Conservation (phyloP, 2,797 vertebrate genomes). For the Galagoides demidoff region DNA sequence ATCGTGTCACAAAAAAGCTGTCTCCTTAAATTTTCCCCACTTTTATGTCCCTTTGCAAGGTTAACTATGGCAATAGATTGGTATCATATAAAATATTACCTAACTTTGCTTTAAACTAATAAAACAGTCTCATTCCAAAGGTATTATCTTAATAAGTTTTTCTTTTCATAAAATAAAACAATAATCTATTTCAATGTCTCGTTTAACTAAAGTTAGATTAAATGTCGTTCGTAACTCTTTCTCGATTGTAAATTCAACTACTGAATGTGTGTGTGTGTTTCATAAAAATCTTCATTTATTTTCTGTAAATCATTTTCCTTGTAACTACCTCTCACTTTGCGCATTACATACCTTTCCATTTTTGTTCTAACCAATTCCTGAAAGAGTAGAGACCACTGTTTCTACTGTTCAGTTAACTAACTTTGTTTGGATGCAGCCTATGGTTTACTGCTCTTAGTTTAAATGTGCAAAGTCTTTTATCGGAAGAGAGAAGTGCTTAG, state of each 20-base stretch:
- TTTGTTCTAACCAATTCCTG: constrained; percentile 53
- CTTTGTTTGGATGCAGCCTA: constrained; percentile 39
- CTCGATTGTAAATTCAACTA: constrained; percentile 27
- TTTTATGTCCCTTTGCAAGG: background rate
- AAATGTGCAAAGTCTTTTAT: constrained; percentile 45
- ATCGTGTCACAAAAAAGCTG: background rate
- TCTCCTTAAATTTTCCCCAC: background rate
- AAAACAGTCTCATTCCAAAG: constrained; percentile 19
- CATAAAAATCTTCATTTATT: background rate
- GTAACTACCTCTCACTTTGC: background rate
- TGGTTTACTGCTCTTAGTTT: constrained; percentile 58
- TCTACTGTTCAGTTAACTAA: constrained; percentile 49
- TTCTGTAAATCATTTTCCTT: constrained; percentile 14
- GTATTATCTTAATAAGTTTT: constrained; percentile 39
- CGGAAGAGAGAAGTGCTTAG: constrained; percentile 33
- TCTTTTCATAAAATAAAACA: constrained; percentile 38
- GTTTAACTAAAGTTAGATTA: constrained; percentile 53
- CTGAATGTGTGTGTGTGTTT: background rate
- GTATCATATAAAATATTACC: background rate
- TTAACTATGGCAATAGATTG: background rate
- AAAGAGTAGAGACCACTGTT: constrained; percentile 33
- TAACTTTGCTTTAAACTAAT: constrained; percentile 54
- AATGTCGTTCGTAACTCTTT: background rate
- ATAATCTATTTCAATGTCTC: background rate
- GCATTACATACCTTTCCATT: constrained; percentile 52